phyloP scores from a whole-genome alignment of 1,140 invertebrate species.

The Drosophila parabipectinata region DNA sequence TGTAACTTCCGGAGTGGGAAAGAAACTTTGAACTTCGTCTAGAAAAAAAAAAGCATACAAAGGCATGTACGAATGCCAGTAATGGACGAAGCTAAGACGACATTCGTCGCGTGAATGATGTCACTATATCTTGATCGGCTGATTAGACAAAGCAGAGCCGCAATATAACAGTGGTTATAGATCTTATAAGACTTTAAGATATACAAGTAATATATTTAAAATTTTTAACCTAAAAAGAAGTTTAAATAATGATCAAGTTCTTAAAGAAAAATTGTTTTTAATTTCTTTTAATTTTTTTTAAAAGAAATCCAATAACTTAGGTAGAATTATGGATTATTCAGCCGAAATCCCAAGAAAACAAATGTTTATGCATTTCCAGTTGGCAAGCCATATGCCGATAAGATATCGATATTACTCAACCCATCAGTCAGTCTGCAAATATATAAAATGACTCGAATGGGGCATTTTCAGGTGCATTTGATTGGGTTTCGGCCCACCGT shows the following conservation, averaged over 20 bases:
- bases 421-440: neutral
- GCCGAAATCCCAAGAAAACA: constrained; percentile 13
- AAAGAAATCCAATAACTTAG: too few relatives aligned
- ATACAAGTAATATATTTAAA: too few relatives aligned
- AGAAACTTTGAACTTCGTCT: constrained; percentile 38
- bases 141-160: constrained; percentile 16
- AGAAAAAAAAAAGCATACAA: neutral
- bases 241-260: too few relatives aligned
- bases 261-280: too few relatives aligned
- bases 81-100: constrained; percentile 23
- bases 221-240: too few relatives aligned
- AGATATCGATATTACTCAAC: constrained; percentile 12
- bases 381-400: constrained; percentile 6
- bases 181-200: too few relatives aligned
- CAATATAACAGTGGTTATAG: constrained; percentile 25
- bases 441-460: neutral
- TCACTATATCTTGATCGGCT: neutral
- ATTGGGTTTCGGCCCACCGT: constrained; percentile 17
- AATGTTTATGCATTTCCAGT: neutral
- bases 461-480: neutral
- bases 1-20: constrained; percentile 10
- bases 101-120: constrained; percentile 29
- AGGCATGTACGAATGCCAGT: constrained; percentile 5
- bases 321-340: constrained; percentile 9
- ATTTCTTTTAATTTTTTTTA: neutral